Conservation (phyloP, 2,113 vertebrate genomes). For the Lepus americanus region DNA sequence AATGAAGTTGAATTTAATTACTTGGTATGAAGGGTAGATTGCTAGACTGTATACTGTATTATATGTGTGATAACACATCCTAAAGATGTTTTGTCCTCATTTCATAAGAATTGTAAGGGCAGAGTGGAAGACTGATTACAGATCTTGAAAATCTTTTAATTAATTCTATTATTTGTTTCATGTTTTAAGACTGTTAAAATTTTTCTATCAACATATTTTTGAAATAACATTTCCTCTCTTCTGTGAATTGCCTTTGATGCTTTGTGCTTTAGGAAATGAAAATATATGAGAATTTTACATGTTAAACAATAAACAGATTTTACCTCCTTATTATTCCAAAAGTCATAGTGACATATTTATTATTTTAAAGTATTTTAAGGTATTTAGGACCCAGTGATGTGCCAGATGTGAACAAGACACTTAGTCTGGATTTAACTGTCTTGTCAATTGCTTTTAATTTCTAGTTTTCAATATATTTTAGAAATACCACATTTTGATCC, state of each 20-base stretch:
- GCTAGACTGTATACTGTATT: not conserved
- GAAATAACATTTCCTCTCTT: constrained; percentile 7
- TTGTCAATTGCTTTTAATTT: constrained; percentile 45
- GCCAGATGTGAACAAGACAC: not conserved
- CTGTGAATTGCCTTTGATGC: constrained; percentile 40
- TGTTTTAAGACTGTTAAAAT: not conserved
- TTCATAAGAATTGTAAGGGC: not conserved
- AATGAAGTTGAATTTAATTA: not conserved
- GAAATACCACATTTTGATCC: not conserved
- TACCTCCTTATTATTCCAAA: constrained; percentile 38
- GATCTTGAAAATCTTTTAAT: constrained; percentile 27
- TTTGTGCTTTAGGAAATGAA: constrained; percentile 50
- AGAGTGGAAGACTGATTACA: not conserved
- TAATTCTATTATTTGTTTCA: constrained; percentile 32
- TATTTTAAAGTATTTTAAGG: not conserved
- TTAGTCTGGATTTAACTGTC: constrained; percentile 4
- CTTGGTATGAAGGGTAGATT: not conserved
- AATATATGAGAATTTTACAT: not conserved
- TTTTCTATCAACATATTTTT: constrained; percentile 48
- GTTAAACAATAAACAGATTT: constrained; percentile 11
- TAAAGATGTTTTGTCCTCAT: not conserved
- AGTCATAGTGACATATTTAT: not conserved
- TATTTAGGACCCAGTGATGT: not conserved
- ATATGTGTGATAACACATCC: not conserved
- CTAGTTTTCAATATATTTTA: constrained; percentile 3